Base-by-base conservation (phyloP, 2,113 vertebrate genomes). In the Rhynchomys soricoides region DNA sequence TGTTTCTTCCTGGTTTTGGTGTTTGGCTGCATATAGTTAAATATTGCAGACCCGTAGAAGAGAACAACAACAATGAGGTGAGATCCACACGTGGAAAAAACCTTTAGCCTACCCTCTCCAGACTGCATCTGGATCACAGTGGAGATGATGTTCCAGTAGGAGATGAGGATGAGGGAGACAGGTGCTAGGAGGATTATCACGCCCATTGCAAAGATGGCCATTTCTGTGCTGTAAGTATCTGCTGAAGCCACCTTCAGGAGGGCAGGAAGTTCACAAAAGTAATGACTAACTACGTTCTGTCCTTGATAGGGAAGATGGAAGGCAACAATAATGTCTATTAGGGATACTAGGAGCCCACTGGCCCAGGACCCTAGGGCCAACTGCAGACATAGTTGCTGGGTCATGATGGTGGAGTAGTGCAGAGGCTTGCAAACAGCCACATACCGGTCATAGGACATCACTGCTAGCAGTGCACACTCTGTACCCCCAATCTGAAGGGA, bases 241-340 rank as follows among this genome's bases (percentile, higher is more conserved):
- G 52, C 52, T 52, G 52, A 52, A 52, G 52, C 52, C 12, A 52
- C 11, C 52, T 52, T 52, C 52, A 52, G 12, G 98, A 98, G 87
- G 34, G 97, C 34, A 66, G 97, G 98, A 52, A 87, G 96, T 29
- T 98, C 97, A 3, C 98, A 98, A 95, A 98, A 98, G 95, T 98
- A 98, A 77, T 98, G 98, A 22, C 97, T 95, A 70, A 98, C 89
- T 55, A 48, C 88, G 57, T 96, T 96, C 45, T 57, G 68, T 5
- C 37, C 93, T 91, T 45, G 81, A 55, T 98, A 98, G 37, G 97
- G 97, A 86, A 98, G 81, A 64, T 43, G 82, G 86, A 97, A 97
- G 0, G 86, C 98, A 97, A 97, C 96, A 4, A 52, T 17, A 4
- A 77, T 95, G 48, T 98, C 96, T 19, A 97, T n/a, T 85, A 97